Evolutionary conservation across 2,113 vertebrate genomes (phyloP).

Genomic region (Cheirogaleus medius): DNA sequence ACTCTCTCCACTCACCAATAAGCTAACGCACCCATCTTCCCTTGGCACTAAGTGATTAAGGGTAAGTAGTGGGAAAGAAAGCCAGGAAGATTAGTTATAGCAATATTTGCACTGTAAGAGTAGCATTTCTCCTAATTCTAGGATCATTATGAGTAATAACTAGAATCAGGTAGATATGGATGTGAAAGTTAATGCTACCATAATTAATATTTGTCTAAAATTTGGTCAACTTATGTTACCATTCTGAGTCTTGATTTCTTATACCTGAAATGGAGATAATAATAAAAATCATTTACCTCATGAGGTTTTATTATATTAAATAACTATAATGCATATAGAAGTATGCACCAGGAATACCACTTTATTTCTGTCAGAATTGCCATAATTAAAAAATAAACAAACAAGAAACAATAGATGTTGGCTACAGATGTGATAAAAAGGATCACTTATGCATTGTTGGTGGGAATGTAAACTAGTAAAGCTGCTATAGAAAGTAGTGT

Average conservation of each 20-base stretch:
- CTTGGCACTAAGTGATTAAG: neutral
- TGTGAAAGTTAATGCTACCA: neutral
- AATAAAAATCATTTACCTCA: neutral
- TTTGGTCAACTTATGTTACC: neutral
- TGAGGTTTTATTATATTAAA: neutral
- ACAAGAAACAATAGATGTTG: too few relatives aligned
- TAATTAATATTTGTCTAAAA: neutral
- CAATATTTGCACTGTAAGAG: neutral
- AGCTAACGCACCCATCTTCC: neutral
- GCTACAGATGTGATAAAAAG: too few relatives aligned
- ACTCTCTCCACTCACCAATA: neutral
- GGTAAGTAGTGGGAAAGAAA: neutral
- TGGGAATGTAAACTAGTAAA: too few relatives aligned
- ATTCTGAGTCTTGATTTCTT: neutral
- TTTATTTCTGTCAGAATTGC: too few relatives aligned
- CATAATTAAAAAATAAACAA: too few relatives aligned
- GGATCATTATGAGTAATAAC: neutral
- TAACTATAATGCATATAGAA: neutral
- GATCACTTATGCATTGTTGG: too few relatives aligned
- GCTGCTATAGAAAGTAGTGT: too few relatives aligned
- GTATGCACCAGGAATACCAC: neutral
- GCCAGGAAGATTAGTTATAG: neutral
- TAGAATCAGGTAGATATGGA: neutral
- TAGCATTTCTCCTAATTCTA: neutral
- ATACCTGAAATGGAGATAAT: neutral